Evolutionary conservation across 2,888 invertebrate genomes (phyloP).

Genomic region (Caenorhabditis angaria): DNA sequence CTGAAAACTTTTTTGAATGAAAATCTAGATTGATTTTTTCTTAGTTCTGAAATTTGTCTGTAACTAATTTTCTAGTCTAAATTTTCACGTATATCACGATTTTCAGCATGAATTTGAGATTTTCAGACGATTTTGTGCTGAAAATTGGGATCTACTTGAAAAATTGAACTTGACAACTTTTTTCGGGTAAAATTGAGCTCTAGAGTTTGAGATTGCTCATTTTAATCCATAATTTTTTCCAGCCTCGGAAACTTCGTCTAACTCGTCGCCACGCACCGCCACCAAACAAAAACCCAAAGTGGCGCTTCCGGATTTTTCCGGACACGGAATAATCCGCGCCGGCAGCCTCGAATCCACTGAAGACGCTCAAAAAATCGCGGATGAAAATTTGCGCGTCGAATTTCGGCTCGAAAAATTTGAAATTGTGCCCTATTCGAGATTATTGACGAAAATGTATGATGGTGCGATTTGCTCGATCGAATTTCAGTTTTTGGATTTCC

Average conservation of each 20-base stretch:
- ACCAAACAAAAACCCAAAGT: slow-evolving; percentile 43
- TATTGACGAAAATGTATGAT: slow-evolving; percentile 46
- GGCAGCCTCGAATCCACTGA: neutral
- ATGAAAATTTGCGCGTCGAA: slow-evolving; percentile 29
- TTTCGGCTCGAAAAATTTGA: slow-evolving; percentile 46
- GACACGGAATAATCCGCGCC: slow-evolving; percentile 42
- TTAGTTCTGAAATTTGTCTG: too few relatives aligned
- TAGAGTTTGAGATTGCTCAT: too few relatives aligned
- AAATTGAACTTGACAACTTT: too few relatives aligned
- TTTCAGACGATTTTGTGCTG: too few relatives aligned
- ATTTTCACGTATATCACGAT: too few relatives aligned
- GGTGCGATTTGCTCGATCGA: slow-evolving; percentile 38
- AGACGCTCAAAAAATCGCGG: slow-evolving; percentile 16
- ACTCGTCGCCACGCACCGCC: slow-evolving; percentile 38
- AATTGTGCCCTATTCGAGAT: slow-evolving; percentile 48
- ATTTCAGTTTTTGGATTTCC: slow-evolving; percentile 45
- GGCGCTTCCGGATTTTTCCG: slow-evolving; percentile 33
- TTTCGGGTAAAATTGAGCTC: too few relatives aligned
- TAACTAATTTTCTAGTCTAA: too few relatives aligned
- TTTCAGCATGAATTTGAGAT: too few relatives aligned
- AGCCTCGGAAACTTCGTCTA: slow-evolving; percentile 67
- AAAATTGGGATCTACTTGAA: too few relatives aligned
- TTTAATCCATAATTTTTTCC: too few relatives aligned
- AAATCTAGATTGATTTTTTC: too few relatives aligned
- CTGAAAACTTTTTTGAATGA: too few relatives aligned